Base-by-base conservation (phyloP, 2,888 invertebrate genomes). In the Nomada hirtipes region DNA sequence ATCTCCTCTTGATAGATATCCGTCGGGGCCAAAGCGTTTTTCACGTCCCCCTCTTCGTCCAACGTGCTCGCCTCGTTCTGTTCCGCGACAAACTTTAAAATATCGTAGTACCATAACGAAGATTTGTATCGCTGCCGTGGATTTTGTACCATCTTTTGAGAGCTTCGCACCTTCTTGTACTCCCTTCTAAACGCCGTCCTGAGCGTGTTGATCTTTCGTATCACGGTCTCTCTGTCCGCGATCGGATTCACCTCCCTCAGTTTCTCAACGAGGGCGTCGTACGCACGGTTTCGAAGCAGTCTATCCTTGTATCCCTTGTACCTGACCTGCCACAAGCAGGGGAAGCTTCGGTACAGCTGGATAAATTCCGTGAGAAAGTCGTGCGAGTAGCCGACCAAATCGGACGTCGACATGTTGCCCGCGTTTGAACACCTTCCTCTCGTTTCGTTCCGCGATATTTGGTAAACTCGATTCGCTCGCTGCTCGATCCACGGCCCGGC, bases 301-400 rank as follows among this genome's bases (percentile, higher is more conserved):
- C 77, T 70, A 67, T 88, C 86, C 20, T 85, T 79, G 74, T 88
- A 88, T 0, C 85, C 86, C 23, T 67, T 84, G 72, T 83, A 85
- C 59, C 82, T 83, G 76, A 86, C 76, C 72, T 88, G 87, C 88
- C 88, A 88, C 20, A 88, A 68, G 52, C 88, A 88, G 11, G 85
- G 84, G 10, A 75, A 72, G 10, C 64, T 75, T 2, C 81, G 83
- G 44, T 88, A 88, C 2, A 84, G 55, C 15, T 85, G 79, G 57
- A 88, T 87, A 69, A 88, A 88, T 52, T 88, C 88, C 9, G 72
- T 53, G 23, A 88, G 72, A 15, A 87, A 85, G 15, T 86, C 85
- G 60, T 86, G 85, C 50, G 76, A 76, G 61, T 87, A 87, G 11
- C 71, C 75, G 29, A 64, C 50, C 64, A 70, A 59, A 9, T 84